Evolutionary conservation across 2,113 vertebrate genomes (phyloP), one percentile per base, ranked within the genome.

Genomic region (Geococcyx californianus): DNA sequence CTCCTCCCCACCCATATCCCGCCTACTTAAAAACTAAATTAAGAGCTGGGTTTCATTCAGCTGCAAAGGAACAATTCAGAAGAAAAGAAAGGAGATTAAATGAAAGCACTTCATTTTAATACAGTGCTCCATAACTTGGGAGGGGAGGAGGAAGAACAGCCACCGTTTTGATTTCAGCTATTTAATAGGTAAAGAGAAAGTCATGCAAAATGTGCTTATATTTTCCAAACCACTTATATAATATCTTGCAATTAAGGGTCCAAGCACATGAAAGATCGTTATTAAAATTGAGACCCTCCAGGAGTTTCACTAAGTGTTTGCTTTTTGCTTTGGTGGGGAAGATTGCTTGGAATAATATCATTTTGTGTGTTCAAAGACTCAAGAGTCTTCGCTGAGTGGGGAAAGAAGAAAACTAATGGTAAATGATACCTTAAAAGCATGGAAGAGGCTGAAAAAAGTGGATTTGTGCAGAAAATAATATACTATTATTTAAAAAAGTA

Each of bases 371-470:
- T 97, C 94, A 95, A 97, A 97, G 96, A 84, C 93, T 96, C 76
- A 76, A 88, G 93, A 94, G 76, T 94, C n/a, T 49, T 49, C 11
- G 23, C 85, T 75, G 93, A 91, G 69, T 85, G 91, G 36, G 68
- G 67, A 95, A 93, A 1, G 4, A 62, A 45, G 66, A 74, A 74
- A 89, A 25, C 90, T 96, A 93, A 92, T 69, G 92, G 94, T 89
- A 97, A 98, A 93, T 95, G 96, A 94, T 97, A 96, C 86, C 96
- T 97, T 98, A 97, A 98, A 97, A 98, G 97, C 94, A 85, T 24
- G 24, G 29, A 64, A 96, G 94, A 97, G 90, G 87, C 28, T 96
- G 97, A 95, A 95, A 97, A 95, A 97, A 97, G 91, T 89, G 94
- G 95, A 95, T 97, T 94, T 93, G 54, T 23, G 51, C 87, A 96